Base-by-base conservation (phyloP, 1,140 invertebrate species). In the Batillaria attramentaria region DNA sequence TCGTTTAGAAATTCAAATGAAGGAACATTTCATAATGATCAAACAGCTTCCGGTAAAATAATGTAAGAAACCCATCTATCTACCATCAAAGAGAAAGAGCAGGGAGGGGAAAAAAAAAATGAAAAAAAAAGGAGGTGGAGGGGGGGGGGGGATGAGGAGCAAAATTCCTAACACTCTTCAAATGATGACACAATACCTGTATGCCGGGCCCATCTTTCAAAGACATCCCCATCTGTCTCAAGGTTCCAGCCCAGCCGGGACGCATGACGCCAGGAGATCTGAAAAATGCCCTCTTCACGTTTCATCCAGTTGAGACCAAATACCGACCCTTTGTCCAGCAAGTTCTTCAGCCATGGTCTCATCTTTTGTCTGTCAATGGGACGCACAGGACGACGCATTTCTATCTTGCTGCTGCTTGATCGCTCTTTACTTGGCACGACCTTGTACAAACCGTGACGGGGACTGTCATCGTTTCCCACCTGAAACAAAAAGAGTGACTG, bases 231-330 rank as follows among this genome's bases (percentile, higher is more conserved):
- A 79, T 90, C 87, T 43, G 78, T 84, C 18, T 78, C 78, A 18
- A 82, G 77, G 68, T 83, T 85, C 85, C 84, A 90, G 2, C 84
- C 84, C 60, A 85, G 79, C 3, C 84, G 78, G 13, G 88, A 86
- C 4, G 83, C 86, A 79, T 90, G 89, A 65, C 84, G 84, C 89
- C 89, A 90, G 16, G 85, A 85, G 31, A 90, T 87, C 35, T 81
- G 78, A 54, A 89, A 86, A 4, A 86, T 78, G 42, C 78, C 81
- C 46, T 85, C 62, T 31, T 81, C 72, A 35, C 81, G 50, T 68
- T 89, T 78, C 1, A 81, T 65, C 89, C 89, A 90, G 37, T 73
- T 74, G 35, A 89, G 75, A 1, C 86, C 88, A 6, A 83, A 81
- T 31, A 85, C 80, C 16, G 72, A 78, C 3, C 79, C 82, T 18